Conservation (phyloP, 92 coral and sea anemone genomes). For the Heteractis magnifica region DNA sequence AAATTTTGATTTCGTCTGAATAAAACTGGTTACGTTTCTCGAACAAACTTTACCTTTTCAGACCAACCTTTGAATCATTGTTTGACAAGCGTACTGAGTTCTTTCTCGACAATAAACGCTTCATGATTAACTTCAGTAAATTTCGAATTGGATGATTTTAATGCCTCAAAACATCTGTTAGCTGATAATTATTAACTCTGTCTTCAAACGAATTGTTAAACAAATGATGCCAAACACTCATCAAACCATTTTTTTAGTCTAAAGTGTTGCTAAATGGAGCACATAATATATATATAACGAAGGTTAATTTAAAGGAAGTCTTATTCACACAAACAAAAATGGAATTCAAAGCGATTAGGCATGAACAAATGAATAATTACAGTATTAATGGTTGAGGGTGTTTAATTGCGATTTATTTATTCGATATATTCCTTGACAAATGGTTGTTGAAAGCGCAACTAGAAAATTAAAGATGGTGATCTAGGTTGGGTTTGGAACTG, state of each 20-base stretch:
- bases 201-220: neutral
- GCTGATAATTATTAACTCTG: neutral
- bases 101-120: neutral
- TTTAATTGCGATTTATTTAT: neutral
- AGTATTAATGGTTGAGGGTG: neutral
- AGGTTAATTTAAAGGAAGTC: neutral
- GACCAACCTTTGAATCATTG: too few species aligned
- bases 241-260: neutral
- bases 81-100: too few species aligned
- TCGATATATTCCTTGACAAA: constrained; percentile 4
- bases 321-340: neutral
- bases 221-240: neutral
- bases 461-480: too few species aligned
- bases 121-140: neutral
- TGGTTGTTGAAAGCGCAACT: neutral
- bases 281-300: neutral
- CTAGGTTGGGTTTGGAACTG: too few species aligned
- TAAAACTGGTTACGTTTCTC: too few species aligned
- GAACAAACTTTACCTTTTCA: too few species aligned
- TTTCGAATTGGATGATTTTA: neutral
- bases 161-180: neutral
- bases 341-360: neutral
- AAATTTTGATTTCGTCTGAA: too few species aligned
- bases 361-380: neutral
- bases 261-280: constrained; percentile 9